Evolutionary conservation across 2,888 invertebrate genomes (phyloP), one percentile per base, ranked within the genome.

Genomic region (Hoplodrina blanda): DNA sequence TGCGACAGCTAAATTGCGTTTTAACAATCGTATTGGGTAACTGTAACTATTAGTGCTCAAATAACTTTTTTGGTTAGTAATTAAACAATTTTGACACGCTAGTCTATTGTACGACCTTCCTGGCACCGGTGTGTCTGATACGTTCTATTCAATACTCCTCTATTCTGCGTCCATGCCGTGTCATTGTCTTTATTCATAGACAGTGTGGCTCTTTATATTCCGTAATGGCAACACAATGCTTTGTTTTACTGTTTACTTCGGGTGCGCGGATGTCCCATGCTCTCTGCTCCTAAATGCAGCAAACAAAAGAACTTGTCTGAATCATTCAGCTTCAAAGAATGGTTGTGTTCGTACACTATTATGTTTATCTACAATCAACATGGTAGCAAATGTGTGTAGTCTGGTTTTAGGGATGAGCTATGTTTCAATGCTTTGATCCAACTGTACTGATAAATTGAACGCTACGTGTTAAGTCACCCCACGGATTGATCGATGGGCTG

Each of bases 41-140:
- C 50, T 54, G 70, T 61, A 81, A 71, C 50, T 54, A 62, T 72
- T 60, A 20, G 30, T 74, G 52, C 30, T 59, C 62, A 49, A 41
- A 63, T 19, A 72, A 41, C 20, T 49, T 67, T 83, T 75, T 68
- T 73, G 11, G 64, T 25, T 62, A 72, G 66, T 73, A 73, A 83
- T 76, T 69, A 75, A 80, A 76, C 25, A 41, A 67, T 76, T 77
- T 78, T 67, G 52, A 71, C 82, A 79, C 71, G 74, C 66, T 66
- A 62, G 54, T 44, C 73, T 75, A 82, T 85, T 83, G 83, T 87
- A 69, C 71, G 72, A 37, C 41, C 69, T 71, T 64, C 59, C 56
- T 73, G 86, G 86, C 85, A 78, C 84, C 88, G 70, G 69, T 65
- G 72, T 68, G 85, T 86, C 87, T 88, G 75, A 69, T 76, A 71